Conservation (phyloP, 2,888 invertebrate genomes). For the Silvanus unidentatus region DNA sequence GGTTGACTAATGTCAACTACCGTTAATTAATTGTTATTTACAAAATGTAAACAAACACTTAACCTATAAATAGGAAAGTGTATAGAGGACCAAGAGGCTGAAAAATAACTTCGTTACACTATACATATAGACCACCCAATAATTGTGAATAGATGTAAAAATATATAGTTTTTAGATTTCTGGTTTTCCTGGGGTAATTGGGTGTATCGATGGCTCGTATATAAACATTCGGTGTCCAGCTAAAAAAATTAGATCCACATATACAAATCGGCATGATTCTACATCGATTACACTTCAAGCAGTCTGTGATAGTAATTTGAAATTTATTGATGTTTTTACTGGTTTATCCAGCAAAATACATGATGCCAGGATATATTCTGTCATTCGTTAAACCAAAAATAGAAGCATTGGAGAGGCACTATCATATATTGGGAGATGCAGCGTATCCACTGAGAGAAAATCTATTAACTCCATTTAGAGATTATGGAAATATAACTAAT, state of each 20-base stretch:
- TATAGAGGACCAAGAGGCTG: too few relatives aligned
- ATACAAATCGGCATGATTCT: constrained; percentile 30
- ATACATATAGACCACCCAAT: too few relatives aligned
- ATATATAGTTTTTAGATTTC: constrained; percentile 13
- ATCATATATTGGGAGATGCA: neutral
- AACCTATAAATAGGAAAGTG: too few relatives aligned
- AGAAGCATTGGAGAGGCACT: neutral
- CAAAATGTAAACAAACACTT: too few relatives aligned
- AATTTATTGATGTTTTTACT: constrained; percentile 2
- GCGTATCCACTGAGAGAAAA: neutral
- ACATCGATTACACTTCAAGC: constrained; percentile 29
- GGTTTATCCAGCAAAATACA: neutral
- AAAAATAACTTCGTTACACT: too few relatives aligned
- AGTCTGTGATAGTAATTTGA: constrained; percentile 33
- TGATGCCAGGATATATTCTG: neutral
- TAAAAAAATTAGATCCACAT: constrained; percentile 33
- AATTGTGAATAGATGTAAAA: too few relatives aligned
- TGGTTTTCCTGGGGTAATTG: constrained; percentile 21
- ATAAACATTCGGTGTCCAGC: constrained; percentile 27
- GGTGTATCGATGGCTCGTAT: constrained; percentile 23
- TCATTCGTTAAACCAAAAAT: neutral
- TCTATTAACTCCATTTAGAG: neutral
- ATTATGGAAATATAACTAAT: neutral
- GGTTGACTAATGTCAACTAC: too few relatives aligned
- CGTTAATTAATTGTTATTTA: too few relatives aligned